Conservation (phyloP, 2,797 vertebrate genomes). For the Acridotheres tristis region DNA sequence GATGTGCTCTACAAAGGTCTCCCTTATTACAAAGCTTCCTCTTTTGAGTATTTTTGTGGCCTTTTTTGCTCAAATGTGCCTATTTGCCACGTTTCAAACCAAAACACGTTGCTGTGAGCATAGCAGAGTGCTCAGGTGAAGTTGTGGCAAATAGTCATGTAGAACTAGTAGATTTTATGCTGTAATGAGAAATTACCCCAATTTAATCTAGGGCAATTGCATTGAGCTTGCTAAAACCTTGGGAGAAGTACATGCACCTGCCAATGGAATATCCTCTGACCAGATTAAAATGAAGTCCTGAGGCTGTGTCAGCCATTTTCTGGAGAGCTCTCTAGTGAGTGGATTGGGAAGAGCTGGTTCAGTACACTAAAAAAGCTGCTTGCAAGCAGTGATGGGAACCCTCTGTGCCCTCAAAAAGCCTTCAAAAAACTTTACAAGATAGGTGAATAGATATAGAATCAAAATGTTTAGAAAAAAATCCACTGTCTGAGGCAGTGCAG, state of each 20-base stretch:
- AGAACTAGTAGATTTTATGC: neutral
- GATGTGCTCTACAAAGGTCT: neutral
- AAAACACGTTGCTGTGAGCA: neutral
- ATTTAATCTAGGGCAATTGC: neutral
- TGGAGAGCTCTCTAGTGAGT: neutral
- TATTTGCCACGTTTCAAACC: neutral
- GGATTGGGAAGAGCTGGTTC: neutral
- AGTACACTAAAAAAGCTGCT: neutral
- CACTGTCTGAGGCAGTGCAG: neutral
- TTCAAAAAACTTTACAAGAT: neutral
- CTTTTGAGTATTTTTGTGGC: neutral
- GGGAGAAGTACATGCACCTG: neutral
- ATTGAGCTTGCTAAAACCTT: neutral
- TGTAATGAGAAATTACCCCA: neutral
- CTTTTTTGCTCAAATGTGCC: neutral
- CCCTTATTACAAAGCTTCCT: neutral
- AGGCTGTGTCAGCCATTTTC: neutral
- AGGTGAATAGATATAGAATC: neutral
- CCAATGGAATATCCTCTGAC: neutral
- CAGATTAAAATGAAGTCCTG: neutral
- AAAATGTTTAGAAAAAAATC: neutral
- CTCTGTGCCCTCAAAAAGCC: neutral
- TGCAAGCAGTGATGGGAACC: neutral
- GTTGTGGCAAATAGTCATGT: neutral
- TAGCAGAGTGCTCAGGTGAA: neutral